Evolutionary conservation across 2,888 invertebrate genomes (phyloP).

Genomic region (Meta bourneti): DNA sequence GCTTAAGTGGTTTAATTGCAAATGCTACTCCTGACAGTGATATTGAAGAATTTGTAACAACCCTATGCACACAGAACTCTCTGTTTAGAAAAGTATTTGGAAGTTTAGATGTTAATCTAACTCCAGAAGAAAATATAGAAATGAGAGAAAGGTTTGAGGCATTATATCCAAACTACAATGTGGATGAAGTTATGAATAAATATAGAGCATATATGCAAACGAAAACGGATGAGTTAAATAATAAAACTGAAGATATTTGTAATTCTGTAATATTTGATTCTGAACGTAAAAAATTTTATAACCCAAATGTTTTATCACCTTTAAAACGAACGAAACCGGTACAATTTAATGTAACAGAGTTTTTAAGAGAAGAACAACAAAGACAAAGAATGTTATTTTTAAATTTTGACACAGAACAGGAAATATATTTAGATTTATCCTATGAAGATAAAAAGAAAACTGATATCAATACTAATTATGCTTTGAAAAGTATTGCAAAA

Average conservation of each 20-base stretch:
- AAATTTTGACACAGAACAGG: constrained; percentile 14
- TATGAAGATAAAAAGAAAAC: constrained; percentile 32
- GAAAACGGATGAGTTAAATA: too few species aligned
- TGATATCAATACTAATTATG: constrained; percentile 11
- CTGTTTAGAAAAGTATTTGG: background rate
- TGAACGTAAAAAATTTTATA: constrained; percentile 24
- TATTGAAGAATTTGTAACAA: background rate
- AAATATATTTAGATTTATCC: constrained; percentile 9
- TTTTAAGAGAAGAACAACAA: constrained; percentile 23
- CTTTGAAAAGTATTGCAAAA: constrained; percentile 19
- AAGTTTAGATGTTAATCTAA: background rate
- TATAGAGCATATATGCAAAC: too few species aligned
- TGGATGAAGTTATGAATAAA: background rate
- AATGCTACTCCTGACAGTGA: background rate
- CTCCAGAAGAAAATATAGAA: background rate
- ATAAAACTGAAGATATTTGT: background rate
- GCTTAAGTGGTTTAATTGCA: background rate
- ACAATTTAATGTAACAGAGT: constrained; percentile 10
- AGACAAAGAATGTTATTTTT: constrained; percentile 1
- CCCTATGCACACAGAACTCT: background rate
- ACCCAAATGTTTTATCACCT: constrained; percentile 9
- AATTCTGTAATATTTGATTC: constrained; percentile 7
- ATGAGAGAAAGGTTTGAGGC: too few species aligned
- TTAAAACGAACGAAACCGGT: background rate
- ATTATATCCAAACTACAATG: constrained; percentile 2